Base-by-base conservation (phyloP, 2,113 vertebrate genomes). In the Ciconia maguari region DNA sequence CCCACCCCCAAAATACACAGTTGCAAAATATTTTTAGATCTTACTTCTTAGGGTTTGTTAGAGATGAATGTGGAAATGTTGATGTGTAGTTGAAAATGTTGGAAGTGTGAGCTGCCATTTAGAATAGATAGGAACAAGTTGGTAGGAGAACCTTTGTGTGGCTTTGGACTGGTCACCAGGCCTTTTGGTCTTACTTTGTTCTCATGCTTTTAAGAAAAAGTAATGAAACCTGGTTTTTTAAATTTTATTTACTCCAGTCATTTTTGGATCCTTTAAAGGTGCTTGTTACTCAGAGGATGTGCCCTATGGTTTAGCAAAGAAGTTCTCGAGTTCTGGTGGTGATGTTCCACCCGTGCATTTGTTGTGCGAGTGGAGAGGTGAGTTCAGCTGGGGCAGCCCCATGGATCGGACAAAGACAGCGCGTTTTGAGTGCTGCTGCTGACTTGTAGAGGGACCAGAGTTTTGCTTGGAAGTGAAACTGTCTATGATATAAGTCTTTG, bases 11-110 rank as follows among this genome's bases (percentile, higher is more conserved):
- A 93, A 94, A 89, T 89, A 91, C 42, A 66, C 54, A 74, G 64
- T 94, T 92, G 70, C 64, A 32, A 82, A 83, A 65, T 96, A 91
- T 60, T 91, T 96, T 65, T 83, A 90, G 87, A 64, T 72, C 36
- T 49, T 76, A 55, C 76, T 94, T 91, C 74, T 81, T 76, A 29
- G 57, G 66, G 36, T 76, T 68, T 4, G 1, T 61, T 60, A 18
- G 69, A 82, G 44, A 71, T 65, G 52, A 85, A 52, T 24, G 25
- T 71, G 81, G 71, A 69, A 61, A 30, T 74, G 54, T 32, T 64
- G 42, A 49, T 71, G 25, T 38, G 54, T 22, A 34, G 32, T 48
- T 74, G 70, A 38, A 83, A 55, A 65, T 2, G 6, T 11, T 38
- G 44, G 41, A 44, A 52, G 42, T 8, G 10, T 52, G 36, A 60